Base-by-base conservation (phyloP, 2,797 vertebrate species). In the Ctenopoma kingsleyae region DNA sequence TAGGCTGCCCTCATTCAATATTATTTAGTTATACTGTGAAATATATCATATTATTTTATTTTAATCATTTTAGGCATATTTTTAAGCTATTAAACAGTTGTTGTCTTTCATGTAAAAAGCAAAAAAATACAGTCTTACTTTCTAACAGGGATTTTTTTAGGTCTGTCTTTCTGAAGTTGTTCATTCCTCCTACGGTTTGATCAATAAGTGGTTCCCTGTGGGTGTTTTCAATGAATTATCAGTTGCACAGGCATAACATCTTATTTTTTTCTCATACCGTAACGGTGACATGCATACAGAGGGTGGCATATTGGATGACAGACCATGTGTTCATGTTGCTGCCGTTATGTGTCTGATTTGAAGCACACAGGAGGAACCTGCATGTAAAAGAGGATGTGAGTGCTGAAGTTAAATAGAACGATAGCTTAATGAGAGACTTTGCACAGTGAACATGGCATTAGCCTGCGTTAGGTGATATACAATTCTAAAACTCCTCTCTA, bases 161-260 rank as follows among this genome's bases (percentile, higher is more conserved):
- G 11, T 30, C 63, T 67, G 53, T 49, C 32, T 69, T 78, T 36
- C 63, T 20, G 32, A 61, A 22, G 71, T 67, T 80, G 27, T 61
- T 63, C 73, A 60, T 83, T 71, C 74, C 82, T 87, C 82, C 78
- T 78, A 66, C 81, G 17, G 50, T 78, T 76, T 80, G 84, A 91
- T 90, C 87, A 90, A 88, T 92, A 87, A 89, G 87, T 83, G 81
- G 82, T 67, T 88, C 78, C 80, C 79, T 71, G 82, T 78, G 79
- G 76, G 74, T 72, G 78, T 85, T 91, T 78, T 82, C 81, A 87
- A 86, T 84, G 74, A 85, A 87, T 89, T 85, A 89, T 83, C 68
- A 44, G 69, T 41, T 67, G 57, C 23, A 0, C 56, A 79, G 47
- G 59, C 73, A 22, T 56, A 49, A 48, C 22, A 43, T 62, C 62